Percentiles rank a stretch among this genome's conserved stretches.
These are phyloP conservation scores for Arrhopalites spinosus DNA, from an alignment of 2,888 invertebrate species.

Conservation along the genomic window DNA sequence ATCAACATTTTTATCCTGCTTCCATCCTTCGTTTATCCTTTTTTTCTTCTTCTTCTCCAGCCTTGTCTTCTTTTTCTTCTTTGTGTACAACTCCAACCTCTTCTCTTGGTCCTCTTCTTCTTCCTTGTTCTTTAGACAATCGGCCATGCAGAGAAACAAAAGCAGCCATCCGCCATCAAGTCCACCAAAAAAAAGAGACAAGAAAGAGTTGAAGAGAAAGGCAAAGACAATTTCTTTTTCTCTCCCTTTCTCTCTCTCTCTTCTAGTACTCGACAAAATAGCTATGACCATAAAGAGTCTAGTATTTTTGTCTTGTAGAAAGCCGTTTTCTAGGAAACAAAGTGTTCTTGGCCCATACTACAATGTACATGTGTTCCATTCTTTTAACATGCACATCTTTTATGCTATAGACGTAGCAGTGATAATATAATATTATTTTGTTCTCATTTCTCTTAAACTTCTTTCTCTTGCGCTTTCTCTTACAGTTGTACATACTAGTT, in stretches of 20 bases:
- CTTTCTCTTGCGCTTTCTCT: no score
- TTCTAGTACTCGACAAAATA: background rate
- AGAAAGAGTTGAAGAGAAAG: background rate
- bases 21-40: constrained; percentile 11
- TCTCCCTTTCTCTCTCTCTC: background rate
- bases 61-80: background rate
- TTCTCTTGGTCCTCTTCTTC: background rate
- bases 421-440: no score
- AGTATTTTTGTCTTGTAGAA: no score
- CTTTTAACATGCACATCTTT: no score
- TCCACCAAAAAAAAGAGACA: constrained; percentile 9
- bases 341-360: no score
- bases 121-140: constrained; percentile 21
- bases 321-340: no score
- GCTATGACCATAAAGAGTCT: background rate
- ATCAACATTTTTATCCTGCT: constrained; percentile 30
- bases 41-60: constrained; percentile 13
- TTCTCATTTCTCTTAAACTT: no score
- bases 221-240: background rate
- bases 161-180: constrained; percentile 6
- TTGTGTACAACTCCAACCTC: background rate
- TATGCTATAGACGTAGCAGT: no score
- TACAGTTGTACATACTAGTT: no score
- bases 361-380: no score
- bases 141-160: constrained; percentile 32